Conservation (phyloP, 2,888 invertebrate genomes). For the Perizoma flavofasciatum region DNA sequence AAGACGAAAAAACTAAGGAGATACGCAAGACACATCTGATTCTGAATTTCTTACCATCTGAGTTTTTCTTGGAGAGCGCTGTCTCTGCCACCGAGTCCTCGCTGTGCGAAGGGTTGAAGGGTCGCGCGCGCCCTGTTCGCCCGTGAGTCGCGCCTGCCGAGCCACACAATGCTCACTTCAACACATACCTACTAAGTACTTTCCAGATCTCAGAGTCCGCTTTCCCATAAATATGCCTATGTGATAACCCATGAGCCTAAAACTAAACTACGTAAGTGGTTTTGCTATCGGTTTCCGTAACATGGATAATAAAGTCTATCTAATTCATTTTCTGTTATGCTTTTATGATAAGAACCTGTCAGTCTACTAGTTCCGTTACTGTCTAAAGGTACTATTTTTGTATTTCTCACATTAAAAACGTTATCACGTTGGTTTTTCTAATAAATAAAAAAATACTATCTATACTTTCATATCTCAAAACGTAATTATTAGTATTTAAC, state of each 20-base stretch:
- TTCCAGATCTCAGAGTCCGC: conserved; percentile 31
- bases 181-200: conserved; percentile 54
- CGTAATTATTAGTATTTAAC: no score
- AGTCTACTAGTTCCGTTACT: conserved; percentile 9
- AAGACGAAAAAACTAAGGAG: conserved; percentile 55
- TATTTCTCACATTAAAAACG: no score
- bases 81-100: conserved; percentile 93
- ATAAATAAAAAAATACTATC: no score
- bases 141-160: conserved; percentile 78
- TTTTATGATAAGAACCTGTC: conserved; percentile 28
- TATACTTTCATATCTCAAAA: no score
- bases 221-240: conserved; percentile 1
- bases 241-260: conserved; percentile 1
- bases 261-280: neutral
- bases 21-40: conserved; percentile 43
- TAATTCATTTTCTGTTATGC: neutral
- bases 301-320: neutral
- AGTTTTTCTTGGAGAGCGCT: conserved; percentile 91
- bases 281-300: neutral
- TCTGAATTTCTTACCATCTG: conserved; percentile 88
- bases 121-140: conserved; percentile 69
- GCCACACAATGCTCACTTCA: conserved; percentile 78
- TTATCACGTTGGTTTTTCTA: no score
- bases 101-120: conserved; percentile 88
- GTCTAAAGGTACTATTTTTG: no score